A percentile compares a stretch with the other conserved stretches of the same genome.
These are phyloP conservation scores for Spea bombifrons DNA, from an alignment of 2,113 vertebrate genomes.

Conservation along the genomic window DNA sequence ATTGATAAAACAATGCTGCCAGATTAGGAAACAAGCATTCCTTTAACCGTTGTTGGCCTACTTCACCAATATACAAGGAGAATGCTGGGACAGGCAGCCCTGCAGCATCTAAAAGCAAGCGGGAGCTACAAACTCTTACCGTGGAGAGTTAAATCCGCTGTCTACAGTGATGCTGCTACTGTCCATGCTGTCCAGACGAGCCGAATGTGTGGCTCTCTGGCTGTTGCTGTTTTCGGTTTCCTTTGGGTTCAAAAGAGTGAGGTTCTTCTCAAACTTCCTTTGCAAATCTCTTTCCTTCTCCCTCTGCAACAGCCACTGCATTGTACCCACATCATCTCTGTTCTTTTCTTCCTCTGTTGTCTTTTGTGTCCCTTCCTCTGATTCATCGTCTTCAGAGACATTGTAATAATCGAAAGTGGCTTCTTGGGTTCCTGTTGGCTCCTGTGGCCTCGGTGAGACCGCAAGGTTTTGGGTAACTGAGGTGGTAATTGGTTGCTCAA, in stretches of 20 bases:
- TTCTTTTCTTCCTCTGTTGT: conserved; percentile 73
- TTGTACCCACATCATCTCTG: conserved; percentile 83
- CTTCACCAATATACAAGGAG: background rate
- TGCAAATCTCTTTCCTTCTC: conserved; percentile 94
- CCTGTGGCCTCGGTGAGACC: conserved; percentile 78
- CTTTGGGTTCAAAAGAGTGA: conserved; percentile 86
- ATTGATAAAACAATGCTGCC: too few relatives aligned
- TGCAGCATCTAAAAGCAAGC: background rate
- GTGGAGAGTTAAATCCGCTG: conserved; percentile 99
- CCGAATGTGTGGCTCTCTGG: conserved; percentile 92
- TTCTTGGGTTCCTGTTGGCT: conserved; percentile 75
- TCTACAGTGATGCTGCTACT: conserved; percentile 98
- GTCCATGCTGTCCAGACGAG: conserved; percentile 96
- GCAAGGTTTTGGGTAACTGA: conserved; percentile 70
- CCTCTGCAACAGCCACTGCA: conserved; percentile 94
- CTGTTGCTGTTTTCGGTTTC: conserved; percentile 86
- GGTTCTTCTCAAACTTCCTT: conserved; percentile 94
- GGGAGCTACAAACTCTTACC: conserved; percentile 72
- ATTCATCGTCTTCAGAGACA: conserved; percentile 90
- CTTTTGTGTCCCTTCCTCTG: conserved; percentile 84
- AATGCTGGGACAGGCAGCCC: background rate
- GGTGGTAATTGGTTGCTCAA: conserved; percentile 79
- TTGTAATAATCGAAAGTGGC: conserved; percentile 96
- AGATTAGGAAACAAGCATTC: too few relatives aligned
- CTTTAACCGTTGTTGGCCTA: too few relatives aligned